Percentiles rank a stretch among this genome's conserved stretches.
These are phyloP conservation scores for Entelurus aequoreus DNA, from an alignment of 2,113 vertebrate species.

Conservation along the genomic window DNA sequence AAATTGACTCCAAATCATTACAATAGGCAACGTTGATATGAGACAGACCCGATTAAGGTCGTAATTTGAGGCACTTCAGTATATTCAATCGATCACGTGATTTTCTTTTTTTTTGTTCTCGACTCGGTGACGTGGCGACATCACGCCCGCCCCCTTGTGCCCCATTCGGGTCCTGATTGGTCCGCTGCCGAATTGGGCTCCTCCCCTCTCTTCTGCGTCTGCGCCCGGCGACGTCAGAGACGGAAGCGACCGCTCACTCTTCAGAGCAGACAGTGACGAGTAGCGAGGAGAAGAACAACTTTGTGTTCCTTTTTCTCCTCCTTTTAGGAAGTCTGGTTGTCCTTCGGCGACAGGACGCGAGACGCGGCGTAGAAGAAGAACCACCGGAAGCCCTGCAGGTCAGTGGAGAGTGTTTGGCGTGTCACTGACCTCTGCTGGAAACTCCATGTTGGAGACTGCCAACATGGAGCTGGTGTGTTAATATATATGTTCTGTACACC, in stretches of 20 bases:
- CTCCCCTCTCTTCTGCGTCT: fast-evolving
- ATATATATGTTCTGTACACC: too few species aligned
- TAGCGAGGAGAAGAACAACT: not conserved
- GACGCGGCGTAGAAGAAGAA: not conserved
- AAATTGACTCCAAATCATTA: too few species aligned
- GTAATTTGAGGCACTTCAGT: too few species aligned
- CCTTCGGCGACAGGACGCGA: not conserved
- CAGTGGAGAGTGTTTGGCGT: not conserved
- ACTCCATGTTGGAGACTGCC: not conserved
- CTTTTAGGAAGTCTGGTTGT: not conserved
- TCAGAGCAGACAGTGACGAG: not conserved
- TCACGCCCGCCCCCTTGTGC: not conserved
- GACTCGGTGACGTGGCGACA: constrained; percentile 27
- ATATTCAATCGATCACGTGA: too few species aligned
- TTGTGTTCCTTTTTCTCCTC: not conserved
- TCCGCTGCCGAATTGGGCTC: not conserved
- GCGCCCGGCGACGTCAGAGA: constrained; percentile 20
- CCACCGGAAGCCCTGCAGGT: constrained; percentile 3
- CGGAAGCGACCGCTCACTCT: constrained; percentile 6
- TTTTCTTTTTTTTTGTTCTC: too few species aligned
- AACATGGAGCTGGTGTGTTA: too few species aligned
- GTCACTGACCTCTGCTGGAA: constrained; percentile 40
- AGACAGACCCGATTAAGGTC: too few species aligned
- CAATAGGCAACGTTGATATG: too few species aligned
- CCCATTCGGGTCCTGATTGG: constrained; percentile 18